A percentile compares a stretch with the other conserved stretches of the same genome.
phyloP scores from a whole-genome alignment of 2,797 vertebrate genomes.

The Coregonus suidteri region DNA sequence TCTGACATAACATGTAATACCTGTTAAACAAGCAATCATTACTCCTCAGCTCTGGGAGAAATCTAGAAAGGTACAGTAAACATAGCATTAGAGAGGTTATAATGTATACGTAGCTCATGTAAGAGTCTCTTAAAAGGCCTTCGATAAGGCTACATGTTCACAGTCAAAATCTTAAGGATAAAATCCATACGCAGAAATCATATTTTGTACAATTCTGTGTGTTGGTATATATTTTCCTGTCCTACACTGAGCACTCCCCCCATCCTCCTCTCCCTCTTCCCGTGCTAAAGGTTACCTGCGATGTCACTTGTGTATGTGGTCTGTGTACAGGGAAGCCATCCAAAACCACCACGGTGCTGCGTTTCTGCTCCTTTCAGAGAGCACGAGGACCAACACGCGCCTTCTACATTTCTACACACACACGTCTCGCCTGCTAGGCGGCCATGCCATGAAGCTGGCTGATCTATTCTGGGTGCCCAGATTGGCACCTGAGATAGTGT shows the following conservation, averaged over 20 bases:
- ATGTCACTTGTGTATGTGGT: conserved; percentile 46
- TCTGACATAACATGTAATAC: neutral
- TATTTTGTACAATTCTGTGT: no score
- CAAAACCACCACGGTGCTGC: conserved; percentile 51
- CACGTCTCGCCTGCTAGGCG: neutral
- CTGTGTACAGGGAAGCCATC: conserved; percentile 55
- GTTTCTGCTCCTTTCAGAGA: conserved; percentile 66
- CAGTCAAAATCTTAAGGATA: no score
- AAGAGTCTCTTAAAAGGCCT: no score
- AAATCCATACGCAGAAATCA: no score
- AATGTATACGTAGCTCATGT: neutral
- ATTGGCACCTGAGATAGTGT: conserved; percentile 68
- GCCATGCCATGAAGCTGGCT: conserved; percentile 59
- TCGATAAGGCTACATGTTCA: no score
- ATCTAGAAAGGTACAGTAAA: neutral
- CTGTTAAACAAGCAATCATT: neutral
- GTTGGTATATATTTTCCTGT: neutral
- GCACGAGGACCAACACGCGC: conserved; percentile 57
- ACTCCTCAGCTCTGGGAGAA: neutral
- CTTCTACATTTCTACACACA: conserved; percentile 49
- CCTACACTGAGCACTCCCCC: conserved; percentile 44
- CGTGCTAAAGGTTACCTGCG: conserved; percentile 45
- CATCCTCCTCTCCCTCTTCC: conserved; percentile 36
- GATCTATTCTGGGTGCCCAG: conserved; percentile 69
- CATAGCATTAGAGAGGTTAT: neutral